Evolutionary conservation across 2,113 vertebrate species (phyloP), one percentile per base, ranked within the genome.

Genomic region (Prunella himalayana): DNA sequence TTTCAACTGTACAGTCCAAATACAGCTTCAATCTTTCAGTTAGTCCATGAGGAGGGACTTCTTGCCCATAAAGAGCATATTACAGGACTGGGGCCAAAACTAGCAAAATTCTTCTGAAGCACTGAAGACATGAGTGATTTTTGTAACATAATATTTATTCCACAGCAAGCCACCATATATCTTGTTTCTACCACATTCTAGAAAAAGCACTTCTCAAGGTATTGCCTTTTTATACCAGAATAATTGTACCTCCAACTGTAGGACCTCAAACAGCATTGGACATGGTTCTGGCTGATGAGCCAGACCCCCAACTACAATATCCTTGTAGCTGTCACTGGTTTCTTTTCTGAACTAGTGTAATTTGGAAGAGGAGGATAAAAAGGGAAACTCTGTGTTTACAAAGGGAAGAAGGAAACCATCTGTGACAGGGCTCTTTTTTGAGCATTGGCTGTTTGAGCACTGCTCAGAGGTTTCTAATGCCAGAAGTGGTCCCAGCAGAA

Each of bases 51-150:
- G 45, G 85, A 94, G 88, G 82, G 54, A 84, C 88, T 86, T 81
- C 82, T 92, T 96, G 68, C 68, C 92, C 87, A 71, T 93, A 78
- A 78, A 90, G 76, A 92, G 82, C 31, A 33, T 31, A 66, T 84
- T 97, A 66, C 81, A 91, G 94, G 95, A 97, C 8, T 90, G 27
- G 24, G 84, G 95, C 95, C 96, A 96, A 96, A 92, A 86, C 72
- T 44, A 96, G 93, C 95, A 95, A 92, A 94, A 87, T 82, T 94
- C 7, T 91, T 95, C 77, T 2, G 4, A 73, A 92, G 75, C 47
- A 83, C 30, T 73, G 80, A 89, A 96, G 61, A 82, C 72, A 68
- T 69, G 69, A 95, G 77, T 89, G 89, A 94, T 89, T 92, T 94
- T 72, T 89, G 80, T 89, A 95, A 95, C 53, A 64, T 60, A 84